Conservation (phyloP, 2,888 invertebrate genomes). For the Drosophila villosipedis region DNA sequence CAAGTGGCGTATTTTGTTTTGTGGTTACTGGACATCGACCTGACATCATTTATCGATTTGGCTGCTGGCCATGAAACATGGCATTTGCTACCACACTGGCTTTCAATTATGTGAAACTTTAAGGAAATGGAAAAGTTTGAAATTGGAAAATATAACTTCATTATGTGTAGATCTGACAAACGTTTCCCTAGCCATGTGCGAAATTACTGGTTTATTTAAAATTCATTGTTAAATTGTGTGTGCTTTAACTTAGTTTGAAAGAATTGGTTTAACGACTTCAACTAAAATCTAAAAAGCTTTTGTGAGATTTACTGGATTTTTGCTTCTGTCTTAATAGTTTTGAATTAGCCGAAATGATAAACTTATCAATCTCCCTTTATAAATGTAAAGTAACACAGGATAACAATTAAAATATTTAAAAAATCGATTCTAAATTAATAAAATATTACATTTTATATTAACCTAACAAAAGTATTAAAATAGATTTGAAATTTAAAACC, state of each 20-base stretch:
- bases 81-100: constrained; percentile 24
- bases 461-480: no score
- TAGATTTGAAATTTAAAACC: not conserved
- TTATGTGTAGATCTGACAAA: not conserved
- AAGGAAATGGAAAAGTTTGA: constrained; percentile 1
- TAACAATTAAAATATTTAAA: not conserved
- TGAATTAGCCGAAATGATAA: not conserved
- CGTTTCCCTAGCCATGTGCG: not conserved
- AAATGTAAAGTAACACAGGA: not conserved
- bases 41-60: constrained; percentile 57
- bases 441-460: no score
- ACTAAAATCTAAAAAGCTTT: not conserved
- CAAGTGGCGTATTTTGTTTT: constrained; percentile 47
- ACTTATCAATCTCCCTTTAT: not conserved
- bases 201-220: not conserved
- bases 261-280: not conserved
- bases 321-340: not conserved
- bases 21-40: constrained; percentile 39
- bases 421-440: no score
- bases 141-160: not conserved
- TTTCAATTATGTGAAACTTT: not conserved
- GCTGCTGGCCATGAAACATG: constrained; percentile 26
- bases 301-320: not conserved
- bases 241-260: not conserved
- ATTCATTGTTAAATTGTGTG: not conserved